Conservation (phyloP, 1,140 invertebrate genomes). For the Heliconius hermathena region DNA sequence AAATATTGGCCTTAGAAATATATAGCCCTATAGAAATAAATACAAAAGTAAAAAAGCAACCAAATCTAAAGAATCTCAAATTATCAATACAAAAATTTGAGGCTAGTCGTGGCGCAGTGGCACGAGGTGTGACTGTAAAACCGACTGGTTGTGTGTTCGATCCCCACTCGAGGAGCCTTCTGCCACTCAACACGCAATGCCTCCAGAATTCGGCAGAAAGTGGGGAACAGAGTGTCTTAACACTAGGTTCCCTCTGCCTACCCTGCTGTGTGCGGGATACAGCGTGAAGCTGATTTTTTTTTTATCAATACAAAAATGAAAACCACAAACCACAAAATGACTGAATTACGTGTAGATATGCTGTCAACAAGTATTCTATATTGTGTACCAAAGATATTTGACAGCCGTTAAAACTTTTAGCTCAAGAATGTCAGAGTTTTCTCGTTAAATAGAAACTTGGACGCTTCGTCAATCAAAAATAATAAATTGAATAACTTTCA, state of each 20-base stretch:
- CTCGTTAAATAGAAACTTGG: conserved; percentile 36
- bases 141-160: too few species aligned
- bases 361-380: conserved; percentile 17
- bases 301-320: background rate
- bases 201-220: too few species aligned
- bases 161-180: too few species aligned
- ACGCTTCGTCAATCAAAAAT: conserved; percentile 28
- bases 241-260: too few species aligned
- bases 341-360: background rate
- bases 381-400: conserved; percentile 20
- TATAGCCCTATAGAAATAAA: too few species aligned
- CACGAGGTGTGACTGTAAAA: too few species aligned
- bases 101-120: too few species aligned
- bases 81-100: background rate
- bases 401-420: conserved; percentile 29
- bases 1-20: too few species aligned
- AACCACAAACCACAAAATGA: background rate
- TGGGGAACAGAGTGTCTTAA: too few species aligned
- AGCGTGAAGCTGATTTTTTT: too few species aligned
- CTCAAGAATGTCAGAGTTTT: conserved; percentile 35
- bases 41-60: background rate
- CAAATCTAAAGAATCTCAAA: background rate
- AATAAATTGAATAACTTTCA: conserved; percentile 21
- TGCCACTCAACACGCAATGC: too few species aligned
- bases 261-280: too few species aligned